Base-by-base conservation (phyloP, 53 echinoderm and acorn worm genomes). In the Holothuria leucospilota region DNA sequence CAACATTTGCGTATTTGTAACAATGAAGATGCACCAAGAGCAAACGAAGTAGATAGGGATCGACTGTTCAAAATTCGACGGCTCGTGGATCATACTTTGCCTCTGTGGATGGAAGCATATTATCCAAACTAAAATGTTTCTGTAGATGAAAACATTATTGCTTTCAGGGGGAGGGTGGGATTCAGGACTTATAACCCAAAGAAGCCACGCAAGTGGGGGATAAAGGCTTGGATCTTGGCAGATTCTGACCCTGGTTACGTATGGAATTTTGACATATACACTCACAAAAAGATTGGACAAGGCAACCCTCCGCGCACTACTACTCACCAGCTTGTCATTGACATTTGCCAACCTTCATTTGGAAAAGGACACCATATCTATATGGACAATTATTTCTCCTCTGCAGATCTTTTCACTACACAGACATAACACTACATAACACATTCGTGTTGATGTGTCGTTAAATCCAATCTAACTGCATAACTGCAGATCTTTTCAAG, bases 21-120 rank as follows among this genome's bases (percentile, higher is more conserved):
- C 18, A 70, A 70, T 30, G 71, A 70, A 27, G 41, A 40, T 6
- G 41, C 71, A 70, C 71, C 71, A 29, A 70, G 71, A 10, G 39
- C 34, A 20, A 29, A 70, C 26, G 41, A 70, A 8, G 26, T 27
- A 8, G 26, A 34, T 29, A 70, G 71, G 71, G 71, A 70, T 30
- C 39, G 71, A 29, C 28, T 70, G 15, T 70, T 70, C 71, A 70
- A 70, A 70, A 10, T 30, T 6, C 27, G 71, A 70, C 27, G 2
- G 0, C 26, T 70, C 2, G 2, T 70, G 2, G 71, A 70, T 29
- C 71, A 70, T 18, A 70, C 26, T 30, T 70, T 70, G 9, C 71
- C 71, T 70, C 39, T 4, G 2, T 38, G 41, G 20, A 0, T 2
- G 20, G 28, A 41, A 15, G 20, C 41, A 41, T 70, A 5, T 70